These are phyloP conservation scores for Myiotriccus ornatus DNA, from an alignment of 2,797 vertebrate genomes.

Conservation along the genomic window DNA sequence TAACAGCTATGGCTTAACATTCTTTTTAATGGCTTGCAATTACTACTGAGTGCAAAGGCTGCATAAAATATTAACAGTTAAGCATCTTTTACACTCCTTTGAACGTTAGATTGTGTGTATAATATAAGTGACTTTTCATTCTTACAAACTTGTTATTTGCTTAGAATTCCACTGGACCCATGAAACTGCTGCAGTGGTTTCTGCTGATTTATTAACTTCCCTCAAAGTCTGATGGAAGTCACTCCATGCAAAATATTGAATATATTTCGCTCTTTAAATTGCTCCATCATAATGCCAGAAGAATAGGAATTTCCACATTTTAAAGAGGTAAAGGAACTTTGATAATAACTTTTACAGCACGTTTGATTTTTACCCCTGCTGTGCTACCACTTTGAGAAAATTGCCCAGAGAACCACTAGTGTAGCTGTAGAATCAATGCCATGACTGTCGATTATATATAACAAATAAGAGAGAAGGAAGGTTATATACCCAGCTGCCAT, in stretches of 20 bases:
- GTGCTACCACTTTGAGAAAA: not conserved
- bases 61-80: slow-evolving; percentile 77
- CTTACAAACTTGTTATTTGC: slow-evolving; percentile 72
- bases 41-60: slow-evolving; percentile 67
- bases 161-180: slow-evolving; percentile 77
- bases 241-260: slow-evolving; percentile 57
- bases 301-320: slow-evolving; percentile 18
- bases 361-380: not conserved
- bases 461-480: not conserved
- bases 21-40: slow-evolving; percentile 76
- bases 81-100: slow-evolving; percentile 77
- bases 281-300: slow-evolving; percentile 28
- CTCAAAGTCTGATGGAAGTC: slow-evolving; percentile 50
- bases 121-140: slow-evolving; percentile 73
- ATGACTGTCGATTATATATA: not conserved
- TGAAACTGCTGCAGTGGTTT: slow-evolving; percentile 73
- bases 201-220: slow-evolving; percentile 74
- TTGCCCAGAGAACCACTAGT: not conserved
- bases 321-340: slow-evolving; percentile 41
- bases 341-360: not conserved
- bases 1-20: slow-evolving; percentile 74
- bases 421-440: not conserved
- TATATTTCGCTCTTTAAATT: slow-evolving; percentile 30
- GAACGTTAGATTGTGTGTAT: slow-evolving; percentile 70
- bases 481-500: not conserved